Evolutionary conservation across 2,797 vertebrate genomes (phyloP).

Genomic region (Gymnoscopelus microlampas): DNA sequence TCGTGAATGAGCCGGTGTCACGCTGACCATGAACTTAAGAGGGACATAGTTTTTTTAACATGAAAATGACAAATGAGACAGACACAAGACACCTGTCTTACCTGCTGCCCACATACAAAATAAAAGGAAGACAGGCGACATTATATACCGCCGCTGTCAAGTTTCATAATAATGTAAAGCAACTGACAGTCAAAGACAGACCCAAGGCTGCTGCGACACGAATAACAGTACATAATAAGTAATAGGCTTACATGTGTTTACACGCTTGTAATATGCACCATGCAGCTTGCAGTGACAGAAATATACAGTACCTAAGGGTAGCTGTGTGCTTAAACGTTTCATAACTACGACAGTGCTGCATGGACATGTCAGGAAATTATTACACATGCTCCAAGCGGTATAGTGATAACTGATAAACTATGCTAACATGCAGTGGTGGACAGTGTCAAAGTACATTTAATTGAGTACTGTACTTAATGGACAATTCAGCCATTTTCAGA

Average conservation of each 20-base stretch:
- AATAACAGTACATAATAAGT: slow-evolving; percentile 16
- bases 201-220: neutral
- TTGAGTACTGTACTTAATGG: too few relatives aligned
- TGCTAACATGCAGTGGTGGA: too few relatives aligned
- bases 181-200: slow-evolving; percentile 29
- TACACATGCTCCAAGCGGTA: neutral
- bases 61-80: slow-evolving; percentile 10
- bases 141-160: neutral
- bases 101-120: neutral
- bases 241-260: slow-evolving; percentile 29
- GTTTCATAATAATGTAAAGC: neutral
- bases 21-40: neutral
- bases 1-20: slow-evolving; percentile 19
- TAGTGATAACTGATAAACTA: neutral
- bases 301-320: slow-evolving; percentile 10
- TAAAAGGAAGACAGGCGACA: neutral
- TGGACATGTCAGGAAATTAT: slow-evolving; percentile 14
- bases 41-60: slow-evolving; percentile 5
- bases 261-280: slow-evolving; percentile 21
- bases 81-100: neutral
- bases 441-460: too few relatives aligned
- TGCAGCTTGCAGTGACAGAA: neutral
- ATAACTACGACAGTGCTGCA: neutral
- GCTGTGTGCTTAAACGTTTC: neutral
- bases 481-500: too few relatives aligned